Conservation (phyloP, 1,140 invertebrate species). For the Leptinotarsa defecta region DNA sequence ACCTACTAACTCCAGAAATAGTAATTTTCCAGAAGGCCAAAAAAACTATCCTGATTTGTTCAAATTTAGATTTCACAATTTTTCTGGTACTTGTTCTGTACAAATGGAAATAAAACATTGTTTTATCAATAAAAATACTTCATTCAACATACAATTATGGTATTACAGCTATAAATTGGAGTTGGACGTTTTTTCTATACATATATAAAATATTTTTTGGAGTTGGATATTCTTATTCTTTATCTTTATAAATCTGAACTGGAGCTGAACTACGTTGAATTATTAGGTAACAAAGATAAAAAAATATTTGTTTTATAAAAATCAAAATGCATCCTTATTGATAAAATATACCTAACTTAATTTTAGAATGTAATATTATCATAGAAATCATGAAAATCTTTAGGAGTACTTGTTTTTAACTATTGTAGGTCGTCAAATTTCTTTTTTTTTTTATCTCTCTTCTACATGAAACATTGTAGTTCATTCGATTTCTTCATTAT, state of each 20-base stretch:
- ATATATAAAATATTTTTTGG: not conserved
- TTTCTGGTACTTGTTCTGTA: not conserved
- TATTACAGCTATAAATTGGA: not conserved
- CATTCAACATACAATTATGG: not conserved
- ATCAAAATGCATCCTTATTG: not conserved
- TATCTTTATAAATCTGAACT: not conserved
- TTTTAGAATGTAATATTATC: not conserved
- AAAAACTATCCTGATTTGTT: not conserved
- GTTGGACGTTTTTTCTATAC: not conserved
- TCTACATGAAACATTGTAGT: too few species aligned
- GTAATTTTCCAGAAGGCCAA: not conserved
- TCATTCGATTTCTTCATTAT: too few species aligned
- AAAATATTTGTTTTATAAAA: not conserved
- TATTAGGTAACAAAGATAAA: not conserved
- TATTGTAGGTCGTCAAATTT: not conserved
- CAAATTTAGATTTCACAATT: not conserved
- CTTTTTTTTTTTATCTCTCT: not conserved
- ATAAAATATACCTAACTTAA: too few species aligned
- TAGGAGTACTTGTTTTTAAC: not conserved
- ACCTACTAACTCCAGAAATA: not conserved
- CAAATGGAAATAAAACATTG: not conserved
- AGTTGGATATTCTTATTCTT: not conserved
- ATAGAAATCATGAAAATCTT: slow-evolving; percentile 1
- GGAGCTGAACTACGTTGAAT: not conserved
- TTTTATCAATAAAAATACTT: not conserved